phyloP scores from a whole-genome alignment of 2,113 vertebrate species.

The Paradoxurus hermaphroditus region DNA sequence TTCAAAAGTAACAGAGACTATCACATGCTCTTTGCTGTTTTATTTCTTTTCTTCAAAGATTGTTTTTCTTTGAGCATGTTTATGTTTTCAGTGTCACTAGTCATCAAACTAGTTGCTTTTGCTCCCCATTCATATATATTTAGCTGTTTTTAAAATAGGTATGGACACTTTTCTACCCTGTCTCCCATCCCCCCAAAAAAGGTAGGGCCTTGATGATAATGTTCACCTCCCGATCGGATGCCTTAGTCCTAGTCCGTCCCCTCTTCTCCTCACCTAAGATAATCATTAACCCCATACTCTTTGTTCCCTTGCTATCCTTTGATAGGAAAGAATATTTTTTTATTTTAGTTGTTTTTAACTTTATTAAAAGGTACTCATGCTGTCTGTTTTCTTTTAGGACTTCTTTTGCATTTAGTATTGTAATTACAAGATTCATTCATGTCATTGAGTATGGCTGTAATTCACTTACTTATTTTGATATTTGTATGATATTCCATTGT shows the following conservation, averaged over 20 bases:
- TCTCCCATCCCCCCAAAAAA: background rate
- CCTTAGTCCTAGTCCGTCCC: background rate
- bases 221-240: background rate
- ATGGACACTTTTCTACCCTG: background rate
- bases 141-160: background rate
- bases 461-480: conserved; percentile 4
- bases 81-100: background rate
- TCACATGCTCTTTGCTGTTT: background rate
- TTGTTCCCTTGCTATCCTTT: background rate
- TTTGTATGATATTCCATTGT: background rate
- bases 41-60: conserved; percentile 1
- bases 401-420: background rate
- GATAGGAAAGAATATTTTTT: background rate
- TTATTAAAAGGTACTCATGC: background rate
- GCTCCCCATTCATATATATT: background rate
- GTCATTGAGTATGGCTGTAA: background rate
- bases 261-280: background rate
- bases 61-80: background rate
- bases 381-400: background rate
- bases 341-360: conserved; percentile 23
- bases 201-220: background rate
- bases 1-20: background rate
- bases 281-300: background rate
- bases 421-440: background rate
- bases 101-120: conserved; percentile 12